phyloP scores from a whole-genome alignment of 2,888 invertebrate species.

The Cerceris rybyensis region DNA sequence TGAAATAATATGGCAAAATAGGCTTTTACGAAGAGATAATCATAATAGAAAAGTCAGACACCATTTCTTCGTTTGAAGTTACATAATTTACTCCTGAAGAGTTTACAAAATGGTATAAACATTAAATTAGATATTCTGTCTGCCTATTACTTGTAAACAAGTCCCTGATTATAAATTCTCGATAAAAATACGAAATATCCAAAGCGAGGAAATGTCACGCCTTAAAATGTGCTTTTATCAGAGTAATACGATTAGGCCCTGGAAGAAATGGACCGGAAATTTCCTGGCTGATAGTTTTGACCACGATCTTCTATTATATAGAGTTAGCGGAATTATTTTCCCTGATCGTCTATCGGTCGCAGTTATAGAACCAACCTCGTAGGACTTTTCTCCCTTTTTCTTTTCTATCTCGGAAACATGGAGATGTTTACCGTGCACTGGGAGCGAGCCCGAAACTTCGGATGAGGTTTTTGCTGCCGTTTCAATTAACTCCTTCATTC shows the following conservation, averaged over 20 bases:
- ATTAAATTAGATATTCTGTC: too few relatives aligned
- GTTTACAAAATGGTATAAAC: too few relatives aligned
- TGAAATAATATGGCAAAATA: too few relatives aligned
- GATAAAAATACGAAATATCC: background rate
- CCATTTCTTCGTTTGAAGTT: too few relatives aligned
- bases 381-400: background rate
- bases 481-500: background rate
- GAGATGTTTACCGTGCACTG: background rate
- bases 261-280: constrained; percentile 25
- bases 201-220: background rate
- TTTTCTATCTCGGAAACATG: background rate
- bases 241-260: constrained; percentile 25
- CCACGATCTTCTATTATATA: constrained; percentile 10
- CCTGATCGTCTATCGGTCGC: constrained; percentile 29
- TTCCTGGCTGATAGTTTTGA: constrained; percentile 21
- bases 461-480: background rate
- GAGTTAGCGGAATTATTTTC: constrained; percentile 39
- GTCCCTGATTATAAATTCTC: too few relatives aligned
- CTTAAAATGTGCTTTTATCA: constrained; percentile 21
- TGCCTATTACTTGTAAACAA: too few relatives aligned
- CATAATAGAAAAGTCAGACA: too few relatives aligned
- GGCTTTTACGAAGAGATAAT: too few relatives aligned
- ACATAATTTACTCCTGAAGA: too few relatives aligned
- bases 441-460: background rate
- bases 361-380: background rate